Evolutionary conservation across 2,113 vertebrate genomes (phyloP).

Genomic region (Rhadina sibilatrix): DNA sequence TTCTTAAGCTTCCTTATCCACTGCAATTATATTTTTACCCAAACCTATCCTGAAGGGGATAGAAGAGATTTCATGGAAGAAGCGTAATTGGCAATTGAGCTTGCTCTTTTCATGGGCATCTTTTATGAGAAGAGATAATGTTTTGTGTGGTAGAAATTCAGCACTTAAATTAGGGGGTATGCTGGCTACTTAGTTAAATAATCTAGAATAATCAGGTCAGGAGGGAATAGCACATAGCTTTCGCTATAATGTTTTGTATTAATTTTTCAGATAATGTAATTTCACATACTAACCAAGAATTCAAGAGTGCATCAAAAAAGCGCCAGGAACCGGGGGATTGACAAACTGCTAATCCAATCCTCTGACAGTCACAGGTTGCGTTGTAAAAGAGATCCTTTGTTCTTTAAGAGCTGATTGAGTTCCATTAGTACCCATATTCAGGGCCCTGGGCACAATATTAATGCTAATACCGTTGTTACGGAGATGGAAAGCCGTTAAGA

Average conservation of each 20-base stretch:
- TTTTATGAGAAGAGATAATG: conserved; percentile 35
- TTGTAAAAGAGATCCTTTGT: conserved; percentile 53
- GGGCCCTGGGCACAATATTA: conserved; percentile 55
- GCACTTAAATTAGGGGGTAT: conserved; percentile 48
- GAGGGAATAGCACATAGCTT: conserved; percentile 36
- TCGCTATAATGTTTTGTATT: conserved; percentile 16
- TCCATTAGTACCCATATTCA: conserved; percentile 42
- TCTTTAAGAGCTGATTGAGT: conserved; percentile 58
- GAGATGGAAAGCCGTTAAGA: conserved; percentile 48
- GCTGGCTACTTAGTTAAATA: conserved; percentile 64
- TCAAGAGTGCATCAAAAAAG: background rate
- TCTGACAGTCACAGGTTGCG: conserved; percentile 25
- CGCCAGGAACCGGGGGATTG: background rate
- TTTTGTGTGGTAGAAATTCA: conserved; percentile 27
- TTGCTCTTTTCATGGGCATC: background rate
- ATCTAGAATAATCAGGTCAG: conserved; percentile 64
- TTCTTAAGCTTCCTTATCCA: conserved; percentile 51
- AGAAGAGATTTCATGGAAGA: conserved; percentile 61
- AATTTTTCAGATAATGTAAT: conserved; percentile 59
- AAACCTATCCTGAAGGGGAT: conserved; percentile 54
- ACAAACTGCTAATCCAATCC: conserved; percentile 53
- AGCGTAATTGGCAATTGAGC: conserved; percentile 59
- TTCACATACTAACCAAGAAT: background rate
- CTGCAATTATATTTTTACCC: conserved; percentile 56
- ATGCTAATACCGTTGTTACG: conserved; percentile 49